These are phyloP conservation scores for Cacatua alba DNA, from an alignment of 2,113 vertebrate species.

Conservation along the genomic window DNA sequence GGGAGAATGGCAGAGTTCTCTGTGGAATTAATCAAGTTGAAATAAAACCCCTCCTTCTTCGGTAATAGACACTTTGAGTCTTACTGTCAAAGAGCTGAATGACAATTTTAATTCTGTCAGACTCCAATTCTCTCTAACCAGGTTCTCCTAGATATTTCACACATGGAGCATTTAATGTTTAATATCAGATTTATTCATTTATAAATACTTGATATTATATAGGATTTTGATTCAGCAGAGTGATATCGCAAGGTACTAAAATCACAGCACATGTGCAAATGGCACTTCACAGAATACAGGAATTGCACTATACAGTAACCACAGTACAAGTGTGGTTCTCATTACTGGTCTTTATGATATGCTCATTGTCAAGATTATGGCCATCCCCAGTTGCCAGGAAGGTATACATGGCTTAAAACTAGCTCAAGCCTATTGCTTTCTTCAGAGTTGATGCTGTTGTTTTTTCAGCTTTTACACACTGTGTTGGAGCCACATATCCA, in stretches of 20 bases:
- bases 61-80: not conserved
- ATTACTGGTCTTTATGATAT: not conserved
- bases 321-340: not conserved
- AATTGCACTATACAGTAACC: not conserved
- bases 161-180: not conserved
- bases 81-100: not conserved
- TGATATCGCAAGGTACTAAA: not conserved
- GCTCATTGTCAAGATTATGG: not conserved
- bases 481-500: accelerated
- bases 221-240: not conserved
- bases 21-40: not conserved
- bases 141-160: not conserved
- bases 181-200: not conserved
- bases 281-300: not conserved
- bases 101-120: not conserved
- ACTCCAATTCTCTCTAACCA: not conserved
- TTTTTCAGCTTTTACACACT: not conserved
- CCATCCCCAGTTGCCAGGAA: not conserved
- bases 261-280: not conserved
- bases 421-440: not conserved
- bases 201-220: not conserved
- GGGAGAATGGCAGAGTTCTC: not conserved
- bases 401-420: not conserved
- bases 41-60: not conserved
- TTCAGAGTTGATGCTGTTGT: not conserved